Percentiles rank a stretch among this genome's conserved stretches.
Conservation (phyloP, 1,140 invertebrate species). For the Drosophila pseudoananassae region DNA sequence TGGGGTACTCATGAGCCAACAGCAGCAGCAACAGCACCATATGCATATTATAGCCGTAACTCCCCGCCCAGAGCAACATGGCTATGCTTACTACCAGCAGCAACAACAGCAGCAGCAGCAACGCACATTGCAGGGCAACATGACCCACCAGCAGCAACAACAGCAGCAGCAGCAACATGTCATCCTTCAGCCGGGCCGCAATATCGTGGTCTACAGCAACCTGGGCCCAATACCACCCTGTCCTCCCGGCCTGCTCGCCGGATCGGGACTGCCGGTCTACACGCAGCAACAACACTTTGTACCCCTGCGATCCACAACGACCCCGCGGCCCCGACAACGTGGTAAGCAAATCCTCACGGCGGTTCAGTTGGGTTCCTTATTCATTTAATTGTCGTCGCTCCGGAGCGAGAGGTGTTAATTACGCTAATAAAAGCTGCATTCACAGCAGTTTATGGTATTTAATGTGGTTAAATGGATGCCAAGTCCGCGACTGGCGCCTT, state of each 20-base stretch:
- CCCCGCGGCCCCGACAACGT: conserved; percentile 63
- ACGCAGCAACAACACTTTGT: conserved; percentile 73
- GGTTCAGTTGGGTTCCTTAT: conserved; percentile 14
- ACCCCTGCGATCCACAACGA: conserved; percentile 66
- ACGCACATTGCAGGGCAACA: conserved; percentile 59
- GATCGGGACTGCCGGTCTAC: conserved; percentile 58
- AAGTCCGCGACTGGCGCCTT: conserved; percentile 45
- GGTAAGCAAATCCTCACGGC: conserved; percentile 60
- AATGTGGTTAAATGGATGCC: conserved; percentile 66
- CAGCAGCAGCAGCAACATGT: conserved; percentile 68
- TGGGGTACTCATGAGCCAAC: conserved; percentile 33
- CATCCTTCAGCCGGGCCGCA: conserved; percentile 68
- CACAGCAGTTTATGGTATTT: conserved; percentile 65
- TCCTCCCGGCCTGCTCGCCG: conserved; percentile 65
- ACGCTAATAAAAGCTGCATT: conserved; percentile 77
- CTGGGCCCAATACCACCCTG: conserved; percentile 73
- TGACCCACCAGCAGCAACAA: conserved; percentile 49
- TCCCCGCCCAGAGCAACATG: conserved; percentile 48
- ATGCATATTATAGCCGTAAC: conserved; percentile 64
- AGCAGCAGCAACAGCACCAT: conserved; percentile 59
- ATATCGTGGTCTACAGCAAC: conserved; percentile 76
- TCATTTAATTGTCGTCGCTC: conserved; percentile 55
- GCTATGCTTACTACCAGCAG: conserved; percentile 58
- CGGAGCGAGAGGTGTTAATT: conserved; percentile 66
- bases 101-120: conserved; percentile 69